phyloP scores from a whole-genome alignment of 2,888 invertebrate genomes.

The Dendrolimus houi region DNA sequence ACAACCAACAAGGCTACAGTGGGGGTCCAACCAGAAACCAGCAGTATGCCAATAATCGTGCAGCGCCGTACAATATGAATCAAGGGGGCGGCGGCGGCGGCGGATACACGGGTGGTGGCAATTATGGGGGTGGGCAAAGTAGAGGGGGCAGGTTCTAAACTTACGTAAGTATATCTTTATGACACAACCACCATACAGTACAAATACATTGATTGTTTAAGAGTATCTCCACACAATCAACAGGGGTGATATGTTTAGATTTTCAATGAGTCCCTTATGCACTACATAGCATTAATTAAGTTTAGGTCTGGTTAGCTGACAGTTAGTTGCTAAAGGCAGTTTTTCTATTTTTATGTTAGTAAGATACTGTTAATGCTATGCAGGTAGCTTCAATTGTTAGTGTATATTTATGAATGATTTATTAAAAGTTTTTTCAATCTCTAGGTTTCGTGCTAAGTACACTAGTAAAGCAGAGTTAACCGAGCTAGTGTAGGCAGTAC shows the following conservation, averaged over 20 bases:
- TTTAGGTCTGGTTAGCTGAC: constrained; percentile 23
- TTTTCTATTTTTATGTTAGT: constrained; percentile 11
- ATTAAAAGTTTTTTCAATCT: constrained; percentile 71
- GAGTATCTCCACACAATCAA: not conserved
- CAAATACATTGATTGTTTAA: not conserved
- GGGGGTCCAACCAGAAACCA: constrained; percentile 91
- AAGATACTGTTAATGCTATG: constrained; percentile 61
- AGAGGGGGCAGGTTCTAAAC: constrained; percentile 52
- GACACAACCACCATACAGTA: not conserved
- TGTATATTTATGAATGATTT: constrained; percentile 47
- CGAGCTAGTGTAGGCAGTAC: constrained; percentile 75
- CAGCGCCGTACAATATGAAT: constrained; percentile 83
- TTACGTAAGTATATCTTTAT: constrained; percentile 6
- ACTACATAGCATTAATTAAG: constrained; percentile 69
- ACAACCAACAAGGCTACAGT: constrained; percentile 89
- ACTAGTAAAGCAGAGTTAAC: constrained; percentile 73
- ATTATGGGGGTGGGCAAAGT: constrained; percentile 60
- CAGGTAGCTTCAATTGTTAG: constrained; percentile 52
- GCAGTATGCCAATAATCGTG: constrained; percentile 81
- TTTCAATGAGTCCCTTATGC: constrained; percentile 15
- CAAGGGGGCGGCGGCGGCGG: constrained; percentile 76
- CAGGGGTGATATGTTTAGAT: not conserved
- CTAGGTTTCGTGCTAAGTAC: constrained; percentile 77
- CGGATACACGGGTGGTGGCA: constrained; percentile 54
- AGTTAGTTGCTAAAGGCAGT: constrained; percentile 27